Conservation (phyloP, 2,888 invertebrate species). For the Drosophila mimetica region DNA sequence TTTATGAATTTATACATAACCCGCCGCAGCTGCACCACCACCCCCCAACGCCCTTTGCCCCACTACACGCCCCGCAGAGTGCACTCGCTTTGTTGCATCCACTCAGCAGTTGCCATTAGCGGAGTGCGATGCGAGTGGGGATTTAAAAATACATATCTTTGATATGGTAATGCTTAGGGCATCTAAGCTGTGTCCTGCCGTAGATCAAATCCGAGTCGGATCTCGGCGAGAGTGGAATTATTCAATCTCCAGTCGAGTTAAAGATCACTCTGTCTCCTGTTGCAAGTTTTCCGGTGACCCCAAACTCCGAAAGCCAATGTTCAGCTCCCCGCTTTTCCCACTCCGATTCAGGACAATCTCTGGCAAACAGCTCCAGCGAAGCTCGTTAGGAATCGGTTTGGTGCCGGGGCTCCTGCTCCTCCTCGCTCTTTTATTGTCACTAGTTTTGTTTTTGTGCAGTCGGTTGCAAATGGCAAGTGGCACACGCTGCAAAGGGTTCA, state of each 20-base stretch:
- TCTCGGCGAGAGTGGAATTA: background rate
- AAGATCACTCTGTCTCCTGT: background rate
- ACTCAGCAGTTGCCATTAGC: constrained; percentile 68
- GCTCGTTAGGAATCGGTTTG: constrained; percentile 54
- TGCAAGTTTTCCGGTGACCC: background rate
- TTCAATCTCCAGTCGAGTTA: background rate
- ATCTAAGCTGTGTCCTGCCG: constrained; percentile 7
- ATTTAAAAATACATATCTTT: constrained; percentile 27
- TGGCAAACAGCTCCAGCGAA: constrained; percentile 10
- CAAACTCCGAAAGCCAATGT: background rate
- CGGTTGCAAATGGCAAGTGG: constrained; percentile 45
- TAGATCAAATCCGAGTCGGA: background rate
- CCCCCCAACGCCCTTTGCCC: background rate
- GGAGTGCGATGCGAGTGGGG: constrained; percentile 35
- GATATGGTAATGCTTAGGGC: constrained; percentile 37
- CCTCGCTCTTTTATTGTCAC: constrained; percentile 51
- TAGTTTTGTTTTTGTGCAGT: constrained; percentile 63
- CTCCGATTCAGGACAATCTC: constrained; percentile 3
- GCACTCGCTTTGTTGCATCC: constrained; percentile 72
- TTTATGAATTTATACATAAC: constrained; percentile 69
- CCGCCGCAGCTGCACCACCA: constrained; percentile 39
- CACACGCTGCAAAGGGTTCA: constrained; percentile 11
- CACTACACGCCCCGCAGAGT: constrained; percentile 14
- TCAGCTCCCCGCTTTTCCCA: background rate
- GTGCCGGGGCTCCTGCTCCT: constrained; percentile 13